Percentiles rank a stretch among this genome's conserved stretches.
phyloP scores from a whole-genome alignment of 2,888 invertebrate genomes.

The Digitonthophagus gazella region DNA sequence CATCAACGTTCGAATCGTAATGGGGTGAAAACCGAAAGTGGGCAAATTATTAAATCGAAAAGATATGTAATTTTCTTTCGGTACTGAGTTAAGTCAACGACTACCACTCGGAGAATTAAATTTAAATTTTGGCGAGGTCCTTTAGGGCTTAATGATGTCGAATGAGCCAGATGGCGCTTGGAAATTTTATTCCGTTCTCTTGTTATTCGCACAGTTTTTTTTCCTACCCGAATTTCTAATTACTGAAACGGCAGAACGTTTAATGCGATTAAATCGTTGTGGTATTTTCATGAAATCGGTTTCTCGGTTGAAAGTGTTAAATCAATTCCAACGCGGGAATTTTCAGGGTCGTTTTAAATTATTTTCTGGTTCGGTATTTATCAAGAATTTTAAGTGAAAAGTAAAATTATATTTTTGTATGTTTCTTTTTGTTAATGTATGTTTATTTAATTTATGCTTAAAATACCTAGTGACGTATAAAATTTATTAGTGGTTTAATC shows the following conservation, averaged over 20 bases:
- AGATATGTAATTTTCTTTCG: background rate
- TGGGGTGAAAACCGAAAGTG: no score
- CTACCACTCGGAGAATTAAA: background rate
- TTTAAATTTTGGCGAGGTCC: background rate
- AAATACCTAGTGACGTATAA: no score
- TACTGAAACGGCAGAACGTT: background rate
- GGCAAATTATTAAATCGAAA: background rate
- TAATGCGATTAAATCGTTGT: background rate
- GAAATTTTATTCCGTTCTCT: background rate
- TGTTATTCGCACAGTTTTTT: background rate
- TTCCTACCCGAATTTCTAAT: background rate
- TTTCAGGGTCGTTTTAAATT: no score
- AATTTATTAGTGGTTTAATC: no score
- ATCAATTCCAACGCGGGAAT: background rate
- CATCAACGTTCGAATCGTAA: background rate
- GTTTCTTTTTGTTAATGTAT: no score
- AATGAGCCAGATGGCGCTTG: background rate
- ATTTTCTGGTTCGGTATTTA: no score
- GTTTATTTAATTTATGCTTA: no score
- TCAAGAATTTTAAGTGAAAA: no score
- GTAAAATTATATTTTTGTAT: no score
- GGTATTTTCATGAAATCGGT: background rate
- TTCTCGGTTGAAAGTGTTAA: background rate
- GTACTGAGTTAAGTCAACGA: background rate
- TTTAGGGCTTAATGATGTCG: background rate